Evolutionary conservation across 2,888 invertebrate species (phyloP).

Genomic region (Nemurella pictetii): DNA sequence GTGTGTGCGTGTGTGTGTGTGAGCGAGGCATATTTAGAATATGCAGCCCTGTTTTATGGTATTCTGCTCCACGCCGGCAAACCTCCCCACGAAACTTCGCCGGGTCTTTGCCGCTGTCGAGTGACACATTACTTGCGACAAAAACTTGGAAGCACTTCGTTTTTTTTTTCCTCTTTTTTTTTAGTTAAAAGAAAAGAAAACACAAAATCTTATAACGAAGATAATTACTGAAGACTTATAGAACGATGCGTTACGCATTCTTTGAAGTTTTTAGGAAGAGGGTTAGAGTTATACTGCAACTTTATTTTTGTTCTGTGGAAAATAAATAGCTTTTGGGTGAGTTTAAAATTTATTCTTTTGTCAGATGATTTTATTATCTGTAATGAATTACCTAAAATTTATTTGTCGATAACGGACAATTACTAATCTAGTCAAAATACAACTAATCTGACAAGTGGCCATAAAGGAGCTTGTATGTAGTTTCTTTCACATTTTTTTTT

Average conservation of each 20-base stretch:
- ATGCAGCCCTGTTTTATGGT: background rate
- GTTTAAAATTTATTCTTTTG: background rate
- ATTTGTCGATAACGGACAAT: background rate
- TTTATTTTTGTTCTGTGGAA: background rate
- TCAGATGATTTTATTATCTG: background rate
- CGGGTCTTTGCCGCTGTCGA: background rate
- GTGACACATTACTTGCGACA: background rate
- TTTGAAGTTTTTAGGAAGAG: background rate
- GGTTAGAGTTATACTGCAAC: background rate
- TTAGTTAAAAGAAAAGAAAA: background rate
- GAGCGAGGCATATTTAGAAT: background rate
- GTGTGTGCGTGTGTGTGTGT: background rate
- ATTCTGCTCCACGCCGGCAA: background rate
- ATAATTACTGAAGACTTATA: background rate
- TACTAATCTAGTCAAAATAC: constrained; percentile 23
- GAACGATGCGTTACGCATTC: background rate
- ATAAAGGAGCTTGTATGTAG: background rate
- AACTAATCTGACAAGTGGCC: constrained; percentile 20
- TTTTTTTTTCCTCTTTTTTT: background rate
- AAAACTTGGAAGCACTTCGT: background rate
- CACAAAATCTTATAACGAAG: background rate
- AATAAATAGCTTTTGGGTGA: background rate
- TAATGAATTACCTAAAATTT: background rate
- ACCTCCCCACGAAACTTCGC: background rate
- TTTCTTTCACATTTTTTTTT: constrained; percentile 8